Conservation (phyloP, 2,113 vertebrate genomes). For the Callaeas wilsoni region DNA sequence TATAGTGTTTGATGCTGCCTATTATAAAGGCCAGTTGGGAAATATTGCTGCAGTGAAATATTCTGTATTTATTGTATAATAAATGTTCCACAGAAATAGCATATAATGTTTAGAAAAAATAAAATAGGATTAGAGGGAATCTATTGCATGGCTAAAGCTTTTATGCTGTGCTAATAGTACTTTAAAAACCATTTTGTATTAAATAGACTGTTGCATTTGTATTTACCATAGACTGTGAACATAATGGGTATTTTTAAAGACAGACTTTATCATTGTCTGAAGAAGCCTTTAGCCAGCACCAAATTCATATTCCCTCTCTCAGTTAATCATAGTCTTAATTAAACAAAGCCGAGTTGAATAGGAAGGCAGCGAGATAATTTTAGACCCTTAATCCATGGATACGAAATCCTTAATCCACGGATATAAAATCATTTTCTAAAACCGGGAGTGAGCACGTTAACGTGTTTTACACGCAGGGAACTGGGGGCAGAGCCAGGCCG, state of each 20-base stretch:
- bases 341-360: not conserved
- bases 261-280: not conserved
- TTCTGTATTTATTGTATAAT: not conserved
- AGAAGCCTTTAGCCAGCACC: not conserved
- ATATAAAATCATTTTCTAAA: not conserved
- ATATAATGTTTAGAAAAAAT: not conserved
- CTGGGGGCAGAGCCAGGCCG: not conserved
- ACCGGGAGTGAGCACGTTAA: not conserved
- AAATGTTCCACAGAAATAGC: not conserved
- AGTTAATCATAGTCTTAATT: not conserved
- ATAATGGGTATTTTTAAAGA: not conserved
- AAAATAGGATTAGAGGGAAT: not conserved
- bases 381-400: not conserved
- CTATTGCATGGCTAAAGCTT: not conserved
- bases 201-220: not conserved
- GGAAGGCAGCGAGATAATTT: not conserved
- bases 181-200: not conserved
- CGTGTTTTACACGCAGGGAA: not conserved
- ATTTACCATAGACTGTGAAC: not conserved
- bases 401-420: not conserved
- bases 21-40: not conserved
- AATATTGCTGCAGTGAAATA: not conserved
- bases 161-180: not conserved
- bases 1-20: not conserved
- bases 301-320: not conserved